Evolutionary conservation across 2,888 invertebrate species (phyloP).

Genomic region (Drosophila paranaensis): DNA sequence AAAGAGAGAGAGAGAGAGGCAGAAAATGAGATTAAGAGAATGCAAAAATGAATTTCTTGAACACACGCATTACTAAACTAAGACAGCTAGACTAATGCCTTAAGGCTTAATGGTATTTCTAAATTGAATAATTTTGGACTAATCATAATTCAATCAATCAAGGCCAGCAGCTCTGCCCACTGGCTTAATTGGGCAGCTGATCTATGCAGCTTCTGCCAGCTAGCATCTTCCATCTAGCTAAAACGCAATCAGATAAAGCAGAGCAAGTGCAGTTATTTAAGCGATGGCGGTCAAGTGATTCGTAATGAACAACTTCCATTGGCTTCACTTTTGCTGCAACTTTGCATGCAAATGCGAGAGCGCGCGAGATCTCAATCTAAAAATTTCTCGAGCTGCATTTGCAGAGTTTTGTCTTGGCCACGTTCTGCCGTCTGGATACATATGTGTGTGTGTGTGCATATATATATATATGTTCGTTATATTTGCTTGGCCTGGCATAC

Average conservation of each 20-base stretch:
- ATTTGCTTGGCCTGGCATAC: constrained; percentile 71
- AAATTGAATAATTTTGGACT: neutral
- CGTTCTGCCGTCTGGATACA: constrained; percentile 35
- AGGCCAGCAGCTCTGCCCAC: neutral
- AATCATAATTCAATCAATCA: neutral
- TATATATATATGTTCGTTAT: constrained; percentile 48
- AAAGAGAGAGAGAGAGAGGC: neutral
- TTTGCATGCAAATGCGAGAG: constrained; percentile 57
- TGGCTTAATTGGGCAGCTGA: neutral
- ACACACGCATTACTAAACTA: too few species aligned
- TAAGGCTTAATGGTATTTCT: too few species aligned
- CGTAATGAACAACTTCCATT: constrained; percentile 36
- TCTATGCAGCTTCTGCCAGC: neutral
- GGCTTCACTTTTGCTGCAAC: constrained; percentile 54
- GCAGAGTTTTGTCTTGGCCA: constrained; percentile 31
- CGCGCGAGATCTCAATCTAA: constrained; percentile 47
- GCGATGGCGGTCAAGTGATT: constrained; percentile 31
- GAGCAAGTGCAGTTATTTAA: constrained; percentile 26
- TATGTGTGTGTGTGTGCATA: neutral
- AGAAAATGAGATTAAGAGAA: neutral
- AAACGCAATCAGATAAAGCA: constrained; percentile 4
- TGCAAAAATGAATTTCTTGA: neutral
- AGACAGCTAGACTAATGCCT: too few species aligned
- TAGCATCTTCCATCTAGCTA: neutral
- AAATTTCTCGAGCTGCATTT: constrained; percentile 40